Base-by-base conservation (phyloP, 2,888 invertebrate genomes). In the Temnothorax ravouxi region DNA sequence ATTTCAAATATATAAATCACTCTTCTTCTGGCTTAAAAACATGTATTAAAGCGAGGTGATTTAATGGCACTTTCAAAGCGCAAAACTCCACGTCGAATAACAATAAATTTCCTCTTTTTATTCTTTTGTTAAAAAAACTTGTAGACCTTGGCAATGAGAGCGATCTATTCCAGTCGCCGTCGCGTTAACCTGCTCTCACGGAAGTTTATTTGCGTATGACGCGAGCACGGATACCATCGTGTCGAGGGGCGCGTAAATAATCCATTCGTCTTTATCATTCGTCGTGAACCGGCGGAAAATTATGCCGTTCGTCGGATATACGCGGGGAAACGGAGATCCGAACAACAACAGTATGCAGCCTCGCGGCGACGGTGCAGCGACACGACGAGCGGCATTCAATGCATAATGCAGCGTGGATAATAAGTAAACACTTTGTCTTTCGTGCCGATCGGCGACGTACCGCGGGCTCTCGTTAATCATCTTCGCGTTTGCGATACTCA, bases 81-180 rank as follows among this genome's bases (percentile, higher is more conserved):
- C 52, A 66, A 83, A 84, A 76, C 47, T 25, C 52, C 9, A 56
- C 41, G 8, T 59, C 69, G 66, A 76, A 81, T 83, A 88, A 86
- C 80, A 54, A 76, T 71, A 3, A 29, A 29, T 29, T 29, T 59
- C 64, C 67, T 47, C 54, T 59, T 52, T 61, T 21, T 15, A 56
- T 52, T 11, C 9, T 66, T 47, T 38, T 34, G 59, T 38, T 9
- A 62, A 44, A 44, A n/a, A 38, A 44, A 69, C 77, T 29, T n/a
- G 25, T n/a, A 66, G 50, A 64, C 89, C 89, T 88, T 88, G 86
- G 83, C 88, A 89, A 83, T 88, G 88, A 89, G 76, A 82, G 72
- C 72, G 83, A 86, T 84, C 88, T 86, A 74, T 83, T 84, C 82
- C 66, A 41, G 64, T 72, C 86, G 81, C 66, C 34, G 64, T 72